Base-by-base conservation (phyloP, 2,797 vertebrate genomes). In the Pipistrellus pipistrellus region DNA sequence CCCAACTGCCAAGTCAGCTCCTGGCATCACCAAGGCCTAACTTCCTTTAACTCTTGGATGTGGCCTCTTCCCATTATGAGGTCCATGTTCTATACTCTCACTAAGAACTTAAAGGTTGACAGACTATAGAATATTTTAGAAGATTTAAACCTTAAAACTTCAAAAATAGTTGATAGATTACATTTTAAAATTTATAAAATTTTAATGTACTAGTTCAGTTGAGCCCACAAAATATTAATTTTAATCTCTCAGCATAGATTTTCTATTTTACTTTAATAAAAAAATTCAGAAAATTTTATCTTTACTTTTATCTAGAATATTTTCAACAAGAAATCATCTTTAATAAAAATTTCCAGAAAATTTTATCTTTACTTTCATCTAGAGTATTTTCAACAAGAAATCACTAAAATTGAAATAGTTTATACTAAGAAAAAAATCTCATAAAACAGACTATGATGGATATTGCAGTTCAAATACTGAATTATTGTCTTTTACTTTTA, bases 91-190 rank as follows among this genome's bases (percentile, higher is more conserved):
- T 44, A 91, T n/a, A 41, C 2, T 38, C 21, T 93, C 17, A 51
- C 41, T 62, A 82, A 53, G 62, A 83, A 78, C 7, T 62, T 76
- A 77, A 94, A 87, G 27, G 51, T 11, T 77, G 3, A 55, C 30
- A 9, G 46, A n/a, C 11, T 38, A 3, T 18, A 77, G n/a, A 87
- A 35, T 62, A 21, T 83, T 73, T 80, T 64, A 76, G 11, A 82
- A 69, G 53, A 83, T 69, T 83, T 91, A 82, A 90, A 85, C 11
- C 57, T 72, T 92, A 64, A 15, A 62, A 62, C 23, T 76, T 91
- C 27, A 91, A 71, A 71, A n/a, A 46, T 20, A 85, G 25, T 46
- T 85, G 35, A 78, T 32, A 76, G 14, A 68, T 20, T 88, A 30
- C 51, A 41, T 51, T 88, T 77, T 38, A 73, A 66, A 87, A 73